phyloP scores from a whole-genome alignment of 2,797 vertebrate species.

The Enteromius afrohamiltoni region DNA sequence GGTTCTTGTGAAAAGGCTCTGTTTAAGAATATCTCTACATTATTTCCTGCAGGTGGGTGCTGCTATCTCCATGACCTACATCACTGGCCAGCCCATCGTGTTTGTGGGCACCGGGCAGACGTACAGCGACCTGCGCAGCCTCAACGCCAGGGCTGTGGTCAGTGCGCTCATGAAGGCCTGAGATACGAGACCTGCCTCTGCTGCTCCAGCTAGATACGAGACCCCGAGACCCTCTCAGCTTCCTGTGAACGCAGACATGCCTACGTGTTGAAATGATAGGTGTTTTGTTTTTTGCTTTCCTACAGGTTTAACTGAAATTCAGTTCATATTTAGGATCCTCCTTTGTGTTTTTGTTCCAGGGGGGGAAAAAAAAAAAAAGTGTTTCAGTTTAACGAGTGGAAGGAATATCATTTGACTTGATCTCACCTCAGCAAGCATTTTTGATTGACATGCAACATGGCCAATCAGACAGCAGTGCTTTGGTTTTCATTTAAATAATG shows the following conservation, averaged over 20 bases:
- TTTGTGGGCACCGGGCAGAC: constrained; percentile 98
- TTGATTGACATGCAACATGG: constrained; percentile 22
- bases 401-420: constrained; percentile 17
- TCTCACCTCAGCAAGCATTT: background rate
- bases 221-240: constrained; percentile 25
- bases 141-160: constrained; percentile 95
- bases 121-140: constrained; percentile 97
- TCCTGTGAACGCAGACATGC: constrained; percentile 23
- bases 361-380: background rate
- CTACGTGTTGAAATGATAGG: constrained; percentile 19
- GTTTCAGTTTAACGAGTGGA: constrained; percentile 26
- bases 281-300: background rate
- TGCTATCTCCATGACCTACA: constrained; percentile 99
- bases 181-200: constrained; percentile 49
- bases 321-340: constrained; percentile 35
- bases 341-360: constrained; percentile 29
- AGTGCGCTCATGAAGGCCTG: constrained; percentile 97
- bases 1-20: too few relatives aligned
- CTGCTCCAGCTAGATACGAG: constrained; percentile 4
- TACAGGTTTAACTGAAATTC: constrained; percentile 44
- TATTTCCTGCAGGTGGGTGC: constrained; percentile 86
- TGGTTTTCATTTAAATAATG: background rate
- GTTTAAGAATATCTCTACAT: background rate
- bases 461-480: constrained; percentile 19
- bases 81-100: constrained; percentile 97